Conservation (phyloP, 2,797 vertebrate genomes). For the Brachymystax lenok region DNA sequence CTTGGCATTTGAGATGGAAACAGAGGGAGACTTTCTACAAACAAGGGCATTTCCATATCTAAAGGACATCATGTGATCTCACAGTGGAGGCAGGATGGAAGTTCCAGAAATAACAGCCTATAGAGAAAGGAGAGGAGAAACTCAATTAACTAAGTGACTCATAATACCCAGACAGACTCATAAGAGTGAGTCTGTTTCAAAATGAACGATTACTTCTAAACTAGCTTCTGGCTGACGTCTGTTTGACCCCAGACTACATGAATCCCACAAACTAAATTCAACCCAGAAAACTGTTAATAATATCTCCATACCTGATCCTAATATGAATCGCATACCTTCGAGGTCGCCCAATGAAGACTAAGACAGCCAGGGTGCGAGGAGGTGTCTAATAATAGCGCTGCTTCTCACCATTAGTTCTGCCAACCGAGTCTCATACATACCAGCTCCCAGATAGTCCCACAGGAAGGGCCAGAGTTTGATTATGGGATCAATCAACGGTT, state of each 20-base stretch:
- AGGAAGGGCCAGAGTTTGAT: background rate
- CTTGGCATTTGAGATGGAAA: slow-evolving; percentile 25
- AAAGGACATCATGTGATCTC: slow-evolving; percentile 32
- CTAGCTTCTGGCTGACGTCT: background rate
- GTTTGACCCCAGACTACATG: background rate
- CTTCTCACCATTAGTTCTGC: slow-evolving; percentile 16
- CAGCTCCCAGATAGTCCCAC: slow-evolving; percentile 7
- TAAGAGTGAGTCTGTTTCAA: slow-evolving; percentile 9
- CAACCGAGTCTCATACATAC: slow-evolving; percentile 6
- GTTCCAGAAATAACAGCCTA: slow-evolving; percentile 14
- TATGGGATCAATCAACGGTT: background rate
- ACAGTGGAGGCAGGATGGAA: slow-evolving; percentile 18
- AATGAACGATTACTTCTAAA: background rate
- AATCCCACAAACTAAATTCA: background rate
- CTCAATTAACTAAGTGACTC: slow-evolving; percentile 34
- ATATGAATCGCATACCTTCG: background rate
- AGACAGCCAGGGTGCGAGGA: background rate
- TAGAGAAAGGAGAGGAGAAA: slow-evolving; percentile 8
- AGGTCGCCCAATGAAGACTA: background rate
- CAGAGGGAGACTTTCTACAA: slow-evolving; percentile 28
- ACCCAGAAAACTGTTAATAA: background rate
- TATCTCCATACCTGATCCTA: background rate
- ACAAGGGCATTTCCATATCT: slow-evolving; percentile 50
- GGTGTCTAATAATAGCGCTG: slow-evolving; percentile 21
- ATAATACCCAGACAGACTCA: slow-evolving; percentile 15